Percentiles rank a stretch among this genome's conserved stretches.
Conservation (phyloP, 2,113 vertebrate genomes). For the Daubentonia madagascariensis region DNA sequence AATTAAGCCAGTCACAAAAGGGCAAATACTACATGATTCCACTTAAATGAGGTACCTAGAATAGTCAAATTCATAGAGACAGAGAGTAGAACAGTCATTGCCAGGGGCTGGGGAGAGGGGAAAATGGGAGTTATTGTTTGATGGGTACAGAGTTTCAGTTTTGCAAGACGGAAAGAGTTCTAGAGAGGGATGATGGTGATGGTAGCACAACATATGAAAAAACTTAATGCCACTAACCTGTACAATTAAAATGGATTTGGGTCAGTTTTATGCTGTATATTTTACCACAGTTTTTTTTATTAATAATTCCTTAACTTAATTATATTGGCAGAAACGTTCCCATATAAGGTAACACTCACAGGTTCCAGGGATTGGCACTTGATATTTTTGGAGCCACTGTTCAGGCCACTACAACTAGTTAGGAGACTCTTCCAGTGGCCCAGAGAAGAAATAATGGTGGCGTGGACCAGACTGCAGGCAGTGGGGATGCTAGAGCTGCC, state of each 20-base stretch:
- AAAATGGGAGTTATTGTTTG: not conserved
- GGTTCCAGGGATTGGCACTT: not conserved
- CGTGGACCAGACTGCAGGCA: not conserved
- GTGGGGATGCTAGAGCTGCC: not conserved
- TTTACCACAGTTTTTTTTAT: not conserved
- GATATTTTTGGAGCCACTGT: not conserved
- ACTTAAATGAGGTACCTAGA: not conserved
- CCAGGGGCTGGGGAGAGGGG: not conserved
- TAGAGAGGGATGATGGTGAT: not conserved
- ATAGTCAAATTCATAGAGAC: not conserved
- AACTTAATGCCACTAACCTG: fast-evolving
- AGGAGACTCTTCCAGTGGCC: not conserved
- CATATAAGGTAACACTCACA: not conserved
- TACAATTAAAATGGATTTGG: not conserved
- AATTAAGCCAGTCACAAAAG: not conserved
- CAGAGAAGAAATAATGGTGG: not conserved
- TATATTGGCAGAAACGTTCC: not conserved
- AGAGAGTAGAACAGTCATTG: not conserved
- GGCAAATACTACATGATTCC: not conserved
- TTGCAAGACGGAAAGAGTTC: not conserved
- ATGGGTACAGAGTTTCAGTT: not conserved
- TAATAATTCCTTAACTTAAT: not conserved
- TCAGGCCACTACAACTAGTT: too few species aligned
- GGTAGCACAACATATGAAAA: too few species aligned
- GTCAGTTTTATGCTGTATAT: not conserved